Base-by-base conservation (phyloP, 1,140 invertebrate species). In the Orchesella cincta region DNA sequence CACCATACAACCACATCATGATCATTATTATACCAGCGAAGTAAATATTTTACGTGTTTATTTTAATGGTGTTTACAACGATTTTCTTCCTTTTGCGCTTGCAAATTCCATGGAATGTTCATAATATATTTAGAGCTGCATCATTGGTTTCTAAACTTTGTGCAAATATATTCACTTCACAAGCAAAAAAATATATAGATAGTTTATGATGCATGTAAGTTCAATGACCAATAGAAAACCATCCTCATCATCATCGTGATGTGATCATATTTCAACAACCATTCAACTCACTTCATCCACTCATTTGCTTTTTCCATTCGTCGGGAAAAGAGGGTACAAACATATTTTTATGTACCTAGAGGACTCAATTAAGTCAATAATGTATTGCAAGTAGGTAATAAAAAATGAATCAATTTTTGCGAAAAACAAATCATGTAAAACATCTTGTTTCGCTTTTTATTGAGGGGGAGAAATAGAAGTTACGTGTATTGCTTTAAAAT, bases 221-320 rank as follows among this genome's bases (percentile, higher is more conserved):
- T 67, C 62, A 67, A 67, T 67, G 62, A 67, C 62, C 62, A 67
- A 57, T 57, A 57, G 54, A 57, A 57, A 57, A 67, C 8, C 62
- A 33, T 67, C 62, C 62, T 67, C n/a, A 29, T 67, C 31, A 29
- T 29, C 62, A 67, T 67, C 62, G 62, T 23, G 8, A 14, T 23
- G 33, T 31, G 31, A 67, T 67, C 62, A 67, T 67, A 67, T 67
- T 67, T 57, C 54, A 57, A 23, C 54, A 57, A 23, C 54, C 23
- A 57, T 57, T 57, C 8, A 57, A 23, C 54, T 23, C n/a, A n/a
- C n/a, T n/a, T n/a, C n/a, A n/a, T n/a, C 54, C 12, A 57, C 54
- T 57, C 23, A 57, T 57, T 57, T 57, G n/a, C 26, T 57, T 57
- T 57, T 12, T n/a, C n/a, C n/a, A n/a, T n/a, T n/a, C n/a, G n/a